Base-by-base conservation (phyloP, 1,140 invertebrate species). In the Neotoxoptera formosana region DNA sequence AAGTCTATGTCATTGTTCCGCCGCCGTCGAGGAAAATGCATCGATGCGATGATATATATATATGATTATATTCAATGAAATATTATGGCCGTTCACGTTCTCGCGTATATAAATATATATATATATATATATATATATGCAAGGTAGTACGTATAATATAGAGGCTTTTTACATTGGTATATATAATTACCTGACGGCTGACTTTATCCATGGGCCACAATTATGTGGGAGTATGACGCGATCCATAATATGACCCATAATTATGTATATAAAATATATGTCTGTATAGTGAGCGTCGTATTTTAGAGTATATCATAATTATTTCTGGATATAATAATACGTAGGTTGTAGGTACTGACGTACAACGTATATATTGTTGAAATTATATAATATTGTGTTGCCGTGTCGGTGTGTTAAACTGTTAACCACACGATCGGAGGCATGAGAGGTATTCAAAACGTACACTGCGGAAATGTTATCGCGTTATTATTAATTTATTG, bases 201-300 rank as follows among this genome's bases (percentile, higher is more conserved):
- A 67, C 30, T 67, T 14, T n/a, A 67, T 14, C 11, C 60, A n/a
- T 11, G n/a, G n/a, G 14, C 60, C n/a, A 34, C n/a, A n/a, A 76
- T 76, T 76, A 76, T 76, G 14, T 11, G 30, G 1, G 30, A n/a
- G 30, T 76, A n/a, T 76, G 60, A n/a, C 17, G 30, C 14, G n/a
- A 76, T 76, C 60, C n/a, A 34, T 76, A 76, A 76, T 76, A n/a
- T 30, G 9, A 60, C 25, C 17, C 17, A 48, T 20, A 20, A 14
- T 60, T n/a, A n/a, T n/a, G n/a, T n/a, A 25, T 60, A 67, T n/a
- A 76, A 76, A 76, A n/a, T 76, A 76, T 76, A n/a, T n/a, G n/a
- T n/a, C n/a, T n/a, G n/a, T 14, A 11, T 76, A n/a, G n/a, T n/a
- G n/a, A n/a, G 60, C 60, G 60, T 34, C 30, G 25, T 76, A 76